Base-by-base conservation (phyloP, 1,140 invertebrate genomes). In the Drosophila ambigua region DNA sequence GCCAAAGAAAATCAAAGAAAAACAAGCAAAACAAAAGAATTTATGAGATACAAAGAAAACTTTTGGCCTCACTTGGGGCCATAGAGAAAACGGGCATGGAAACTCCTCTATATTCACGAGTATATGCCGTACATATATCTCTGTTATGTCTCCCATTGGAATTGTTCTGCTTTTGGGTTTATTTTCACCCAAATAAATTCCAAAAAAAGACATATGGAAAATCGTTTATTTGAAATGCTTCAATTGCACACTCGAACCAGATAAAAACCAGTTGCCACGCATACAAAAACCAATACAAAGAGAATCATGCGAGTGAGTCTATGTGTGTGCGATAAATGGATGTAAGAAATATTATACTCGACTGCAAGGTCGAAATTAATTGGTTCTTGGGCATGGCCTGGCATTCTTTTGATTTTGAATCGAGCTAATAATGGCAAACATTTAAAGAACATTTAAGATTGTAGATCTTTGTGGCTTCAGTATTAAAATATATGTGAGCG, bases 71-170 rank as follows among this genome's bases (percentile, higher is more conserved):
- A 55, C 41, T 49, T 46, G 39, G 16, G 43, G 63, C 11, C 35
- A 13, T 11, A 28, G 31, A 20, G 43, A 65, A 53, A 46, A 26
- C 23, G 11, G n/a, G 44, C 35, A 2, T 3, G 20, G 50, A 8
- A 31, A 0, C 31, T 31, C 31, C 31, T 9, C 31, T 9, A 31
- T 31, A 31, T 9, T 2, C 3, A 31, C 31, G 15, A 26, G 35
- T 39, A 31, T 46, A 20, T 13, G 46, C 61, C 46, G 49, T 61
- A 45, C 16, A 49, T 43, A 24, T 79, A 76, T 72, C 62, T 65
- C 41, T 85, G 59, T 77, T 71, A 85, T 85, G 65, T 66, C 62
- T 80, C 81, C 81, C 81, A 80, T 67, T 80, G 78, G 82, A 51
- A 62, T 77, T 62, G 82, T 75, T 75, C 77, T 60, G 77, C 26